These are phyloP conservation scores for Seriola aureovittata DNA, from an alignment of 2,113 vertebrate species.

Conservation along the genomic window DNA sequence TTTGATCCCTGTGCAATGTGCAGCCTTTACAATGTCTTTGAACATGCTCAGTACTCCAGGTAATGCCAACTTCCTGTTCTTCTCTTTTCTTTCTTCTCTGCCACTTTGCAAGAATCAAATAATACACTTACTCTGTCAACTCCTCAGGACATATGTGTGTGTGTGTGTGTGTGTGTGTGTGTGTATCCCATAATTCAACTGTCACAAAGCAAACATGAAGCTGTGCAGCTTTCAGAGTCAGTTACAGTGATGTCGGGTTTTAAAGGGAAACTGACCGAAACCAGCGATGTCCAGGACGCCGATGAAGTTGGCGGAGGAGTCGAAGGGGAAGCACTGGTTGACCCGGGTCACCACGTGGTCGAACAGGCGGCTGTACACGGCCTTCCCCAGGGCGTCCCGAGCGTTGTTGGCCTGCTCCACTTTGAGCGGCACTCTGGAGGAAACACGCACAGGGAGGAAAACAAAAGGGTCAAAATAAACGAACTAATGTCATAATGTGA, in stretches of 20 bases:
- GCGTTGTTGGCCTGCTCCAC: constrained; percentile 98
- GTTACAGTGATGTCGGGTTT: neutral
- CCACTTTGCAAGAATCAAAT: neutral
- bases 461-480: too few relatives aligned
- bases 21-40: too few relatives aligned
- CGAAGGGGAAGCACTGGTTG: constrained; percentile 98
- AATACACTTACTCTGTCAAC: too few relatives aligned
- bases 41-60: too few relatives aligned
- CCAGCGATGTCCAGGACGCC: constrained; percentile 98
- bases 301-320: constrained; percentile 94
- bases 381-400: constrained; percentile 96
- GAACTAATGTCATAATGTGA: too few relatives aligned
- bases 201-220: too few relatives aligned
- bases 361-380: constrained; percentile 95
- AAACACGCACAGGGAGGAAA: neutral
- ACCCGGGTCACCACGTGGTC: constrained; percentile 97
- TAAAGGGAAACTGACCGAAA: constrained; percentile 87
- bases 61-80: too few relatives aligned
- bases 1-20: neutral
- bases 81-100: neutral
- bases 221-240: neutral
- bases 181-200: too few relatives aligned
- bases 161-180: too few relatives aligned
- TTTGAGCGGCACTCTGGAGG: constrained; percentile 93
- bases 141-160: too few relatives aligned